A percentile compares a stretch with the other conserved stretches of the same genome.
These are phyloP conservation scores for Buathra laborator DNA, from an alignment of 2,888 invertebrate species.

Conservation along the genomic window DNA sequence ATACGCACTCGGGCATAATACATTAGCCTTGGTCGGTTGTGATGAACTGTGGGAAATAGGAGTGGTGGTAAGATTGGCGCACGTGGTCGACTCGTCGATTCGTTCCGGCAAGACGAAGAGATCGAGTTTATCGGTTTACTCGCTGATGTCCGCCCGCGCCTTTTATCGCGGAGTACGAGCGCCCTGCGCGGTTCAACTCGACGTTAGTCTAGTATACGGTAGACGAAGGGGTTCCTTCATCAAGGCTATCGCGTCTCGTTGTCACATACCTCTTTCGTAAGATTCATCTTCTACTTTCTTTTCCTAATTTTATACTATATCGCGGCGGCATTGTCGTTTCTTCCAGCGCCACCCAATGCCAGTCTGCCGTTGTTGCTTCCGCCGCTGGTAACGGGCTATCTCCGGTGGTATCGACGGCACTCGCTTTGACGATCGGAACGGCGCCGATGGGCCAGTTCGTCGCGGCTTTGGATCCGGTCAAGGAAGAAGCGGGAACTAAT, in stretches of 20 bases:
- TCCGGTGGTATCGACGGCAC: conserved; percentile 73
- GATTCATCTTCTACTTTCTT: neutral
- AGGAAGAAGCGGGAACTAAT: conserved; percentile 72
- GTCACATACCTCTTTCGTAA: neutral
- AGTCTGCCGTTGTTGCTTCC: conserved; percentile 57
- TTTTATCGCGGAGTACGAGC: neutral
- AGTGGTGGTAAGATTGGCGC: conserved; percentile 14
- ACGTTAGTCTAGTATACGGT: conserved; percentile 20
- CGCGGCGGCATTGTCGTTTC: conserved; percentile 5
- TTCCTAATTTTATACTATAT: neutral
- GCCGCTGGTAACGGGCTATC: conserved; percentile 68
- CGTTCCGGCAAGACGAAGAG: neutral
- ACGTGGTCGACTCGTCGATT: neutral
- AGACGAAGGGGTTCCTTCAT: neutral
- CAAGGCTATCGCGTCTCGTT: neutral
- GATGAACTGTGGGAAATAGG: conserved; percentile 41
- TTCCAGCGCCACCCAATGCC: conserved; percentile 71
- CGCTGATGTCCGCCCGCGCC: neutral
- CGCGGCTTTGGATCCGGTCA: conserved; percentile 73
- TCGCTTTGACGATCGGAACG: conserved; percentile 74
- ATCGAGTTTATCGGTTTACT: neutral
- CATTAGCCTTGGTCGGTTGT: conserved; percentile 26
- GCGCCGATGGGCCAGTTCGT: conserved; percentile 76
- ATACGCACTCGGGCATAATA: conserved; percentile 24
- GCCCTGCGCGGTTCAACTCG: conserved; percentile 9